Percentiles rank a stretch among this genome's conserved stretches.
Evolutionary conservation across 2,888 invertebrate species (phyloP).

Genomic region (Pterobdella sp.): DNA sequence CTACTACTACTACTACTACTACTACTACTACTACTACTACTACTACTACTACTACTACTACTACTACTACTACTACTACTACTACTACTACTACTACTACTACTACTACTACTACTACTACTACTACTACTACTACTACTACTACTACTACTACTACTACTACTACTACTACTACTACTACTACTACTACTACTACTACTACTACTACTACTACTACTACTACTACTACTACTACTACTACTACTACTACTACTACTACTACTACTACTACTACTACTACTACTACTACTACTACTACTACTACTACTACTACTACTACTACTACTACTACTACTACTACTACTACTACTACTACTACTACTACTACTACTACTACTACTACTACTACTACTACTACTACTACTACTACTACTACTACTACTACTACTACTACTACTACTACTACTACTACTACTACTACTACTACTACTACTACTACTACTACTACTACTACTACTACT

Average conservation of each 20-base stretch:
- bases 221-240: slow-evolving; percentile 16
- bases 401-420: slow-evolving; percentile 16
- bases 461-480: slow-evolving; percentile 16
- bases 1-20: slow-evolving; percentile 17
- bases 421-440: slow-evolving; percentile 18
- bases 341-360: slow-evolving; percentile 20
- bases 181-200: slow-evolving; percentile 18
- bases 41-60: slow-evolving; percentile 15
- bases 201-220: slow-evolving; percentile 18
- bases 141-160: slow-evolving; percentile 22
- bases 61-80: slow-evolving; percentile 19
- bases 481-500: slow-evolving; percentile 22
- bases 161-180: slow-evolving; percentile 16
- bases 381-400: slow-evolving; percentile 22
- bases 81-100: slow-evolving; percentile 21
- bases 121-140: slow-evolving; percentile 5
- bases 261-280: slow-evolving; percentile 14
- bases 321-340: slow-evolving; percentile 16
- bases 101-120: slow-evolving; percentile 12
- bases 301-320: slow-evolving; percentile 18
- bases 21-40: slow-evolving; percentile 15
- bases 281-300: slow-evolving; percentile 21
- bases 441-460: slow-evolving; percentile 18
- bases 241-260: slow-evolving; percentile 20
- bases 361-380: slow-evolving; percentile 13